Base-by-base conservation (phyloP, 2,888 invertebrate genomes). In the Epistrophe eligans region DNA sequence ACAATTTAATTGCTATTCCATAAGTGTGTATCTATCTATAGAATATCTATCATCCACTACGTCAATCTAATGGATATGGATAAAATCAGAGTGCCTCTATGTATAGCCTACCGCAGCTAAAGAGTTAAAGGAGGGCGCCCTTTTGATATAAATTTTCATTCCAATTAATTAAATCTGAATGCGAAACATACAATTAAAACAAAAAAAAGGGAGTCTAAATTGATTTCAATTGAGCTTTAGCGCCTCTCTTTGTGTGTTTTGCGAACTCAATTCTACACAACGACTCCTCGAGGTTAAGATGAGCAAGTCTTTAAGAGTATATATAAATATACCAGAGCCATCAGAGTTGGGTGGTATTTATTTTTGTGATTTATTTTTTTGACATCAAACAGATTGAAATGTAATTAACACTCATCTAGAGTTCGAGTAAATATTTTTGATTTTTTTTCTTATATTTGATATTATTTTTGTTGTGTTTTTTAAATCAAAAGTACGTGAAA, bases 221-320 rank as follows among this genome's bases (percentile, higher is more conserved):
- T 84, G 72, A 80, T 72, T 80, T 66, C 84, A 84, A 84, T 84
- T 84, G 80, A 84, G 58, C 84, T 74, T 70, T 79, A 71, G 79
- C 57, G 40, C 50, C 28, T 43, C 24, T 40, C 11, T 55, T 57
- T 71, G 48, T 50, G 28, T 32, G 62, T 66, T n/a, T 32, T 1
- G 13, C 5, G 50, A 67, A 15, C 38, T 9, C 15, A 32, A 35
- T 9, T 67, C 32, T 4, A 1, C 15, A 28, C 4, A 43, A 40
- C 5, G 43, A 64, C 15, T 43, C 43, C 45, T 43, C 50, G 17
- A 60, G 66, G 58, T 77, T 66, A 13, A 43, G 50, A 70, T 28
- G 19, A 43, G 13, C 35, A 15, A 40, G 8, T 45, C 28, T 17
- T 17, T 35, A 9, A 24, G 24, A n/a, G 24, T 24, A 24, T 24